Evolutionary conservation across 2,888 invertebrate genomes (phyloP), one percentile per base, ranked within the genome.

Genomic region (Athripsodes cinereus): DNA sequence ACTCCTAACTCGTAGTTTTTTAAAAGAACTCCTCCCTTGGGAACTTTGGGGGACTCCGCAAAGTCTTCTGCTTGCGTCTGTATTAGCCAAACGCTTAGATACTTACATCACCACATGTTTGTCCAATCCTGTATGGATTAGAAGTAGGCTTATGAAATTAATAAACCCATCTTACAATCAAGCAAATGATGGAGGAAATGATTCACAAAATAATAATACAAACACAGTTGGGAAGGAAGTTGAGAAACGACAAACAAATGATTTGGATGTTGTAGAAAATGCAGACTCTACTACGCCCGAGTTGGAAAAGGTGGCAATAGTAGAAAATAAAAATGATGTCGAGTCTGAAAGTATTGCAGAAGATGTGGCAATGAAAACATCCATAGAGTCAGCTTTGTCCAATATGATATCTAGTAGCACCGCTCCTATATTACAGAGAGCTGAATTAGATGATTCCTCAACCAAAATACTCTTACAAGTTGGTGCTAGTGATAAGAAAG

Each of bases 31-130:
- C 26, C 72, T 86, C 1, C 83, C 84, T 1, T 85, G 84, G 81
- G 86, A 86, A 66, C 67, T 86, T 2, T 83, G 83, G 75, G 85
- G 83, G 63, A 86, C 86, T 0, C 77, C 85, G 11, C 84, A 85
- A 50, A 84, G 84, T 1, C 82, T 83, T 68, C 69, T 84, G 26
- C 69, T 86, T 2, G 75, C 84, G 2, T 77, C 85, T 40, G 81
- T 86, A 61, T 65, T 86, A 52, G 77, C 85, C 0, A 83, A 81
- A 66, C 81, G 77, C 65, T 70, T 86, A 1, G 75, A 82, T 53
- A 69, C 68, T 18, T 80, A 78, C 59, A 72, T 81, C 57, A 70
- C 79, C 34, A 73, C 67, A 22, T 75, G 79, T 13, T 61, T 81
- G 49, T 73, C 80, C 2, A 72, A 81, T 55, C 83, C 83, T 0